Evolutionary conservation across 1,140 invertebrate species (phyloP).

Genomic region (Paracyclopina nana): DNA sequence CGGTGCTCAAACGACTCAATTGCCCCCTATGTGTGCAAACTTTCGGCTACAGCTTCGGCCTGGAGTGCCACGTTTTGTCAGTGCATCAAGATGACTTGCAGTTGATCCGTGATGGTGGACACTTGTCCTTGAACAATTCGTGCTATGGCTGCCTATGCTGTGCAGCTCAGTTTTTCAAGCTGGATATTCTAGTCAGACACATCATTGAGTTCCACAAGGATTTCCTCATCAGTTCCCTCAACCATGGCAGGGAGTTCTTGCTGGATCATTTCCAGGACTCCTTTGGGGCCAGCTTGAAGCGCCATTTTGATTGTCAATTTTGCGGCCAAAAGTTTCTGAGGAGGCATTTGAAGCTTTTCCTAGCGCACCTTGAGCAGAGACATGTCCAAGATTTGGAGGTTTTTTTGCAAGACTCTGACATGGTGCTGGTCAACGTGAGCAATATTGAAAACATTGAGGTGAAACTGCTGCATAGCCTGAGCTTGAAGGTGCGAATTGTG

Average conservation of each 20-base stretch:
- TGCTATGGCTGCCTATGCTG: not conserved
- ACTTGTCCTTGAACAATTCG: not conserved
- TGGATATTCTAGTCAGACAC: not conserved
- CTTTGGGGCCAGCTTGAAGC: not conserved
- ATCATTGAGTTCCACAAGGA: not conserved
- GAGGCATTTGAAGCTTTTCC: not conserved
- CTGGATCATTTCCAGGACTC: not conserved
- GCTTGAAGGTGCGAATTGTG: not conserved
- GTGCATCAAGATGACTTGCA: constrained; percentile 7
- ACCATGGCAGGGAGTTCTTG: not conserved
- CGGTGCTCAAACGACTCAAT: not conserved
- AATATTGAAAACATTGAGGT: not conserved
- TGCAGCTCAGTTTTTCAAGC: constrained; percentile 6
- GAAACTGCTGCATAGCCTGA: not conserved
- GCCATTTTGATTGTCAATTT: constrained; percentile 1
- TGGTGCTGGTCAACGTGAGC: not conserved
- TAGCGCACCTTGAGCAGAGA: constrained; percentile 9
- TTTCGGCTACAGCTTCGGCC: constrained; percentile 8
- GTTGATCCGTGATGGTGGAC: not conserved
- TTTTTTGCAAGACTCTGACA: not conserved
- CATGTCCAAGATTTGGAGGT: constrained; percentile 7
- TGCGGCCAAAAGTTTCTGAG: constrained; percentile 11
- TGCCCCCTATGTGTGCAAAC: constrained; percentile 9
- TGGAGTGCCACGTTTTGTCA: constrained; percentile 11
- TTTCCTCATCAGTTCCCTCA: not conserved